Evolutionary conservation across 2,113 vertebrate genomes (phyloP), one percentile per base, ranked within the genome.

Genomic region (Epinephelus moara): DNA sequence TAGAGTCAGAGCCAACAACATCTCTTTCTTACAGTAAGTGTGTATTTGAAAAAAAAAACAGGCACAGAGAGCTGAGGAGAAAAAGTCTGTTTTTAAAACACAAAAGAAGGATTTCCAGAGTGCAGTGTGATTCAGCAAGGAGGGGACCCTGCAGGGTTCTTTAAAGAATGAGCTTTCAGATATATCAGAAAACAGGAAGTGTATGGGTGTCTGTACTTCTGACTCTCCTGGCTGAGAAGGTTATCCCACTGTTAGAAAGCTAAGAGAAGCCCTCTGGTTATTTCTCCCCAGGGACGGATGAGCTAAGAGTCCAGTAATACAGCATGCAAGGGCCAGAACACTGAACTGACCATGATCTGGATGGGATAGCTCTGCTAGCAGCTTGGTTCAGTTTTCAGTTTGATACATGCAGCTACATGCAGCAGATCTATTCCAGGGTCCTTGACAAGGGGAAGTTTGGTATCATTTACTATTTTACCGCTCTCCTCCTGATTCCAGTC

Each of bases 381-480:
- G 62, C 63, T 14, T 61, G 70, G 19, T 25, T 25, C 21, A 25
- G 23, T 27, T 71, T 50, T 52, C n/a, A 59, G 27, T 52, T 55
- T 70, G 57, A 61, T 47, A 59, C 62, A 73, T 72, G 70, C 42
- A 57, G 66, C 50, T 47, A 70, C 50, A 19, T 19, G 4, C 9
- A 47, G 42, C 23, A 12, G 19, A 75, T 88, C 61, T 70, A 72
- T 70, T 62, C 25, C 33, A 53, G 50, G 56, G 60, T 72, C 63
- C 59, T 85, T 80, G 69, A 70, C 56, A 73, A 25, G 25, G 64
- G 11, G 52, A 84, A 75, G 59, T 80, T 66, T 80, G 75, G 37
- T 75, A 85, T 84, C 25, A 70, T 63, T 78, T 70, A 73, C 50
- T 25, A 27, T 49, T 75, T 83, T 61, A 27, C 25, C 62, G 66